These are phyloP conservation scores for Myrmecobius fasciatus DNA, from an alignment of 2,113 vertebrate species.

Conservation along the genomic window DNA sequence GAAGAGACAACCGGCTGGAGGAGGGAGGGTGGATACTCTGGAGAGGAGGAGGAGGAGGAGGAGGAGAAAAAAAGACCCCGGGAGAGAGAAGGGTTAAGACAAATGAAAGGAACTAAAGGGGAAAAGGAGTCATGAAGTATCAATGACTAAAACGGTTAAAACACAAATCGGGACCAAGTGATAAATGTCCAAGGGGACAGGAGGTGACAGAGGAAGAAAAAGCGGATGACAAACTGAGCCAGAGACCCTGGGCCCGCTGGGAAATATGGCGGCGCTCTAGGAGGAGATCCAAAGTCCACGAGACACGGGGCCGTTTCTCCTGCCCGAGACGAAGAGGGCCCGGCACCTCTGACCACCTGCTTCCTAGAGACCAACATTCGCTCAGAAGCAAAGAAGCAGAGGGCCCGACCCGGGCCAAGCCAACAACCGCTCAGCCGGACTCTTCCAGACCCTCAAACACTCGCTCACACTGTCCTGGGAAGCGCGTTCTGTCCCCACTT, in stretches of 20 bases:
- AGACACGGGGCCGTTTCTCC: no score
- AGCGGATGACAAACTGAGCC: not conserved
- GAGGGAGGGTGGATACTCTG: not conserved
- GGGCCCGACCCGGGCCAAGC: not conserved
- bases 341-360: no score
- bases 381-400: not conserved
- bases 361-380: no score
- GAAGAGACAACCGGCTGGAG: not conserved
- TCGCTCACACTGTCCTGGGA: fast-evolving
- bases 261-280: not conserved
- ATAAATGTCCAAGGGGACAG: not conserved
- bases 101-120: not conserved
- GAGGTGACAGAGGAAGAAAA: not conserved
- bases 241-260: not conserved
- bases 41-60: not conserved
- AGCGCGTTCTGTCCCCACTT: not conserved
- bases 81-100: not conserved
- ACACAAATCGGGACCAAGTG: not conserved
- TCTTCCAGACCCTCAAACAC: not conserved
- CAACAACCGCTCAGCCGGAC: not conserved
- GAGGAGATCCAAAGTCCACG: not conserved
- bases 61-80: not conserved
- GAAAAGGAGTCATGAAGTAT: not conserved
- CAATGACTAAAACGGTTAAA: not conserved
- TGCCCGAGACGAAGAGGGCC: no score